phyloP scores from a whole-genome alignment of 2,113 vertebrate species.

The Heterocephalus glaber region DNA sequence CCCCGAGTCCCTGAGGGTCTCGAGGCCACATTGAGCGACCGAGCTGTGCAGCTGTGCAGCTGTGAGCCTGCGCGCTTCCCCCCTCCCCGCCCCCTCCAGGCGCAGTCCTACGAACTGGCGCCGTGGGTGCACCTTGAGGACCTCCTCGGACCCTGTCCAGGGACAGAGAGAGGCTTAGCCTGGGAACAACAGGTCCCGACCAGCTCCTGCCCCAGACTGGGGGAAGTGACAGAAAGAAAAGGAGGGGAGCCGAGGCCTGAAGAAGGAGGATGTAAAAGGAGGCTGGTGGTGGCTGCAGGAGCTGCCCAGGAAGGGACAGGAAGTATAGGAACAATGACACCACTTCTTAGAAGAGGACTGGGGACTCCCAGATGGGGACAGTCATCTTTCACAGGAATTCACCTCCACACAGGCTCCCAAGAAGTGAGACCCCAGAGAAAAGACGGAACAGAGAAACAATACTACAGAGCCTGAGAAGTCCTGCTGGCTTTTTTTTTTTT shows the following conservation, averaged over 20 bases:
- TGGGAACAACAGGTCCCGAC: background rate
- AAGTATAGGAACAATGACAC: constrained; percentile 63
- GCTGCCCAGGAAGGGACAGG: constrained; percentile 62
- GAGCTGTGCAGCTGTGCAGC: too few species aligned
- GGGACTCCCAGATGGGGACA: constrained; percentile 52
- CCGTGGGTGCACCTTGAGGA: background rate
- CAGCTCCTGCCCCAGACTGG: background rate
- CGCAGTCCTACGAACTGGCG: background rate
- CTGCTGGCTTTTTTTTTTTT: background rate
- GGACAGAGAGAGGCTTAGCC: background rate
- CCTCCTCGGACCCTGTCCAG: background rate
- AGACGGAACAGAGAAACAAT: constrained; percentile 29
- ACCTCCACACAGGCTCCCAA: constrained; percentile 38
- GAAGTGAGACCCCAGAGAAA: constrained; percentile 48
- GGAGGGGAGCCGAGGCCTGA: background rate
- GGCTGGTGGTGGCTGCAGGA: background rate
- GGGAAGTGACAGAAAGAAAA: background rate
- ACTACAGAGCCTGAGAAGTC: background rate
- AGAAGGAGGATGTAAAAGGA: constrained; percentile 35
- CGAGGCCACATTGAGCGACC: too few species aligned
- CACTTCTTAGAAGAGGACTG: constrained; percentile 73
- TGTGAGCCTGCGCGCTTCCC: rapidly evolving
- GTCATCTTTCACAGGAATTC: constrained; percentile 68
- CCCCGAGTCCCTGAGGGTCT: background rate
- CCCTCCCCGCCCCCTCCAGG: background rate